Conservation (phyloP, 2,113 vertebrate genomes). For the Synchiropus splendidus region DNA sequence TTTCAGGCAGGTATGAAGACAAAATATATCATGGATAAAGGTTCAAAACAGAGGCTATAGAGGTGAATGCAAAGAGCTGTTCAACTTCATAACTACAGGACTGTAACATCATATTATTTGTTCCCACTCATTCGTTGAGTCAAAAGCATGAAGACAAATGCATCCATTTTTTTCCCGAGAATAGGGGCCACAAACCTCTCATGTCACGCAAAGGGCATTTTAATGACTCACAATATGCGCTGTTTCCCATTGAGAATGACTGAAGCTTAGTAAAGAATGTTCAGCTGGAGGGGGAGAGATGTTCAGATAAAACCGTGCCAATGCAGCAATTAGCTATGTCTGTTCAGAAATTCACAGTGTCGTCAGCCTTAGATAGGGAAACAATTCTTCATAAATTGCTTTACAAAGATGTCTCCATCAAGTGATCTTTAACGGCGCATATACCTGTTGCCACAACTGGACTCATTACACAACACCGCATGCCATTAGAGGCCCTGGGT, state of each 20-base stretch:
- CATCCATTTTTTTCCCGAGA: conserved; percentile 12
- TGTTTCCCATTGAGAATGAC: conserved; percentile 22
- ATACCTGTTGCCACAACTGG: not conserved
- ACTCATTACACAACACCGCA: conserved; percentile 15
- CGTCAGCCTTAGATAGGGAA: conserved; percentile 4
- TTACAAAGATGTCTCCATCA: too few relatives aligned
- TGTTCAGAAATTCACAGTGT: conserved; percentile 23
- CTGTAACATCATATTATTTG: conserved; percentile 3
- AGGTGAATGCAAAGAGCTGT: too few relatives aligned
- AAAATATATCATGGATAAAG: too few relatives aligned
- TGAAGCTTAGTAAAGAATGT: conserved; percentile 41
- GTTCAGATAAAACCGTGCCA: conserved; percentile 32
- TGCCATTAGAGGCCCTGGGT: conserved; percentile 1
- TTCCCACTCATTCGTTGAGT: not conserved
- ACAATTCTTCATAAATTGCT: too few relatives aligned
- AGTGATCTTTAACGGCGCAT: too few relatives aligned
- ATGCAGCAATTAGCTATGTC: conserved; percentile 33
- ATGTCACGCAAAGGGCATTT: conserved; percentile 16
- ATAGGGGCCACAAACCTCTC: conserved; percentile 22
- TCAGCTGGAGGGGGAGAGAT: conserved; percentile 37
- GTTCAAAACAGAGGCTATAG: too few relatives aligned
- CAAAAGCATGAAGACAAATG: conserved; percentile 9
- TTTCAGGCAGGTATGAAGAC: too few relatives aligned
- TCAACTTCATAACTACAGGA: too few relatives aligned
- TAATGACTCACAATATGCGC: conserved; percentile 17